Evolutionary conservation across 2,888 invertebrate species (phyloP).

Genomic region (Drosophila mayaguana): DNA sequence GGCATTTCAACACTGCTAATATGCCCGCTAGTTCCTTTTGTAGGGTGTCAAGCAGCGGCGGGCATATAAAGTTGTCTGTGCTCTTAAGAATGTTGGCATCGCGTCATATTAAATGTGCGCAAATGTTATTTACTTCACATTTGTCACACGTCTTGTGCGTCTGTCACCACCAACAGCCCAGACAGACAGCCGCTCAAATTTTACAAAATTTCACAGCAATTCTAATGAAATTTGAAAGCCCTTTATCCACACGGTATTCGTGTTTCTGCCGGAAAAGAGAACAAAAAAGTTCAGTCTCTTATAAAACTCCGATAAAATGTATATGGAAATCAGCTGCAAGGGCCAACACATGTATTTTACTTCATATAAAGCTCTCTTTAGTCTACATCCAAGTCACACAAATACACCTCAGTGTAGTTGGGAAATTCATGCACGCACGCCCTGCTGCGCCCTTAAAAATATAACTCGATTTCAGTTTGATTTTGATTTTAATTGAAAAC

Average conservation of each 20-base stretch:
- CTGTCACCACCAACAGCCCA: constrained; percentile 14
- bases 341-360: neutral
- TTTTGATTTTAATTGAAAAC: constrained; percentile 76
- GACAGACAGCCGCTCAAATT: constrained; percentile 15
- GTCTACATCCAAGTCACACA: neutral
- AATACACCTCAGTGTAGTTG: neutral
- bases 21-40: neutral
- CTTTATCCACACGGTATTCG: neutral
- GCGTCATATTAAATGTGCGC: constrained; percentile 61
- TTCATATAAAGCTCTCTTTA: neutral
- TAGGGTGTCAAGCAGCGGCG: constrained; percentile 8
- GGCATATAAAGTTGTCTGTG: constrained; percentile 48
- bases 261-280: neutral
- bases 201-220: constrained; percentile 2
- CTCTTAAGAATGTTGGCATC: constrained; percentile 44
- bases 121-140: constrained; percentile 74
- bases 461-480: constrained; percentile 50
- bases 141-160: constrained; percentile 61
- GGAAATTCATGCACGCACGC: too few species aligned
- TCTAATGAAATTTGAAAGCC: constrained; percentile 24
- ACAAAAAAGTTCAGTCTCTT: neutral
- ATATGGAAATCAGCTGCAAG: neutral
- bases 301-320: neutral
- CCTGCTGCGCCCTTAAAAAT: constrained; percentile 18
- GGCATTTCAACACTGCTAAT: neutral